These are phyloP conservation scores for Hemiprocne comata DNA, from an alignment of 2,113 vertebrate species.

Conservation along the genomic window DNA sequence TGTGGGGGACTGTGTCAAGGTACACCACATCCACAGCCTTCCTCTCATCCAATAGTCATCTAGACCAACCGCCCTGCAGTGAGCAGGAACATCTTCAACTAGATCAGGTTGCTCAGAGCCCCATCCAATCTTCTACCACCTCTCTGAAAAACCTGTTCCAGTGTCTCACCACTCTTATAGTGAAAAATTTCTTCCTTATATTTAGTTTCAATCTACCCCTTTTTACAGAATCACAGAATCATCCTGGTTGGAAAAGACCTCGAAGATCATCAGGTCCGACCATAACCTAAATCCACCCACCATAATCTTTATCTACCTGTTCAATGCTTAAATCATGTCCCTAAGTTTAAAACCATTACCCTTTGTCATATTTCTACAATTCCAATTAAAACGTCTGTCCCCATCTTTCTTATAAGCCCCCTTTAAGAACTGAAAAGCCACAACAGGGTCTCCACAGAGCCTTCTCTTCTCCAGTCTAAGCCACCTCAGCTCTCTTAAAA, in stretches of 20 bases:
- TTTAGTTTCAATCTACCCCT: neutral
- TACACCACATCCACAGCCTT: no score
- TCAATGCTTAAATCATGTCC: no score
- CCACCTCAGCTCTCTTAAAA: neutral
- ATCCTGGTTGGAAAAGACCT: no score
- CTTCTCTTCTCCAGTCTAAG: neutral
- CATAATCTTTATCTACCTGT: no score
- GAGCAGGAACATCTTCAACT: neutral
- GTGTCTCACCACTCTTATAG: neutral
- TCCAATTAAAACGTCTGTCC: neutral
- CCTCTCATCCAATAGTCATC: no score
- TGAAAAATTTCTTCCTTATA: neutral
- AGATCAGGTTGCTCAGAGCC: neutral
- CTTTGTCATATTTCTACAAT: neutral
- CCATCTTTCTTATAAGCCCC: neutral
- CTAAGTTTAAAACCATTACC: rapidly evolving
- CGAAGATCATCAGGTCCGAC: no score
- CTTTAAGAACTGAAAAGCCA: neutral
- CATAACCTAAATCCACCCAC: no score
- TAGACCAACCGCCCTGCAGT: rapidly evolving
- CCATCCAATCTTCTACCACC: rapidly evolving
- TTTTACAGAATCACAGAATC: no score
- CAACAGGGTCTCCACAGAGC: no score
- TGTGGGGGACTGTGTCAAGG: no score
- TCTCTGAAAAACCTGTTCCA: neutral